Evolutionary conservation across 2,113 vertebrate species (phyloP).

Genomic region (Toxotes jaculatrix): DNA sequence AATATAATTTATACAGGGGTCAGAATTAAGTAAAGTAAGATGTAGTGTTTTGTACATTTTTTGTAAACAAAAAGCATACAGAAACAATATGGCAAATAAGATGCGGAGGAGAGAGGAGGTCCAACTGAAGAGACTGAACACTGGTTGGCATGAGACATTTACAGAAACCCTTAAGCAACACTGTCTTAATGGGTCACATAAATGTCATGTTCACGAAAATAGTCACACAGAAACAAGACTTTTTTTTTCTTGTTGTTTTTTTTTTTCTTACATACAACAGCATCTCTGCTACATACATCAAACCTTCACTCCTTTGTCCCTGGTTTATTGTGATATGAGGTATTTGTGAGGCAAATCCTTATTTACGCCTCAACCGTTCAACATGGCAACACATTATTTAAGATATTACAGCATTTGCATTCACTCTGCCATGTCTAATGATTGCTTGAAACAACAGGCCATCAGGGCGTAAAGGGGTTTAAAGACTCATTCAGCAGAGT

Average conservation of each 20-base stretch:
- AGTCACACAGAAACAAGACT: conserved; percentile 62
- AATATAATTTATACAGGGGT: conserved; percentile 66
- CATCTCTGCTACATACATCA: conserved; percentile 79
- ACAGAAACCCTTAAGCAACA: conserved; percentile 56
- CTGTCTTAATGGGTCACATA: conserved; percentile 32
- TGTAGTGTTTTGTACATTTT: conserved; percentile 83
- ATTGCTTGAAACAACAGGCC: conserved; percentile 76
- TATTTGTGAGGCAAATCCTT: conserved; percentile 78
- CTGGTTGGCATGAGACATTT: conserved; percentile 73
- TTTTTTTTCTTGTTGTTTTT: conserved; percentile 27
- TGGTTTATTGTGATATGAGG: conserved; percentile 85
- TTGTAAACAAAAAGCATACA: conserved; percentile 82
- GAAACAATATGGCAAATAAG: conserved; percentile 67
- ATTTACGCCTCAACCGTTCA: conserved; percentile 49
- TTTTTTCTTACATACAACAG: conserved; percentile 61
- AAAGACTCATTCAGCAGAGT: conserved; percentile 59
- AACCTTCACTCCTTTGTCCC: conserved; percentile 73
- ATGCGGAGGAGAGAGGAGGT: conserved; percentile 39
- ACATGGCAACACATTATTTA: conserved; percentile 50
- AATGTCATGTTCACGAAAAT: conserved; percentile 68
- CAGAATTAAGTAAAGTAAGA: conserved; percentile 60
- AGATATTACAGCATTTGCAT: conserved; percentile 71
- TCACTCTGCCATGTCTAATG: conserved; percentile 86
- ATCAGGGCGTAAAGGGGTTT: conserved; percentile 46
- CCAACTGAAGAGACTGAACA: conserved; percentile 67